phyloP scores from a whole-genome alignment of 2,113 vertebrate species.

The Gulo gulo region DNA sequence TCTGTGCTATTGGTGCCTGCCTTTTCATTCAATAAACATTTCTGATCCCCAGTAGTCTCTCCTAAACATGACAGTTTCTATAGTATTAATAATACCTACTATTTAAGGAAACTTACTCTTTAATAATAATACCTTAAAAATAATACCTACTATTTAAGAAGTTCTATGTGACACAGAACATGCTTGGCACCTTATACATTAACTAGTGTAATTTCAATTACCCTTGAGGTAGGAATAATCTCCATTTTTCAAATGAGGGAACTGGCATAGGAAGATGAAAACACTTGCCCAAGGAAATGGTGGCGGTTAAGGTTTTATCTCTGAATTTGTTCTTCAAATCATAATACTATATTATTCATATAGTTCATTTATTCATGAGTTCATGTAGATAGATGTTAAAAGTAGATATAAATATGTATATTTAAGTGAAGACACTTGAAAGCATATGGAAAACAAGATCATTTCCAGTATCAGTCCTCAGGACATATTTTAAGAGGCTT shows the following conservation, averaged over 20 bases:
- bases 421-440: neutral
- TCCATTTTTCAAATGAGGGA: neutral
- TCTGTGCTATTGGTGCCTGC: neutral
- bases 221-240: neutral
- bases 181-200: neutral
- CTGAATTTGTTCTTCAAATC: neutral
- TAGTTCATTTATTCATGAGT: no score
- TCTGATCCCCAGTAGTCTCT: neutral
- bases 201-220: neutral
- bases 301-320: neutral
- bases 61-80: neutral
- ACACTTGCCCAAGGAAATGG: neutral
- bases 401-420: neutral
- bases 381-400: neutral
- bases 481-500: conserved; percentile 18
- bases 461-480: neutral
- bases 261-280: neutral
- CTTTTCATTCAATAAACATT: neutral
- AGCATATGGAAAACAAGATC: neutral
- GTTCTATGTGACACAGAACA: neutral
- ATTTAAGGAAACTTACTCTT: neutral
- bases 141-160: neutral
- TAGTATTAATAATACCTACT: neutral
- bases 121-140: no score
- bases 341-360: neutral